Conservation (phyloP, 2,797 vertebrate species). For the Tokudaia tokunoshimensis region DNA sequence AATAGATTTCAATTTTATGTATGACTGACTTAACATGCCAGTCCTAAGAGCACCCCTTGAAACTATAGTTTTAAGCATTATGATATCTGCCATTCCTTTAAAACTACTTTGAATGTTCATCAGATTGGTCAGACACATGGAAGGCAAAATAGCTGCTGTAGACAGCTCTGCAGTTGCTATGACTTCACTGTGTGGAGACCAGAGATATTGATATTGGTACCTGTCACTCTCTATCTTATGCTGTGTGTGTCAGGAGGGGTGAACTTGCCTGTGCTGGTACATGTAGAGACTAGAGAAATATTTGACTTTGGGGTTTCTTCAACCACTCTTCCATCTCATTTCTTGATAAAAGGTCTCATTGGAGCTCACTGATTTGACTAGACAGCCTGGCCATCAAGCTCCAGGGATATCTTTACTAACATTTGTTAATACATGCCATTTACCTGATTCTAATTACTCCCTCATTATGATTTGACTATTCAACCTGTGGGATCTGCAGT, state of each 20-base stretch:
- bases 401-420: not conserved
- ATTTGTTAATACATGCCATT: constrained; percentile 26
- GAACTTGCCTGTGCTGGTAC: not conserved
- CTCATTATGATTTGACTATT: not conserved
- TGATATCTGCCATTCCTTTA: constrained; percentile 1
- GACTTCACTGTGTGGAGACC: not conserved
- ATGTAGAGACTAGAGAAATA: not conserved
- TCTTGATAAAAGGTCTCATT: not conserved
- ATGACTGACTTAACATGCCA: not conserved
- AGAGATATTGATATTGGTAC: not conserved
- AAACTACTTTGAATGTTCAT: not conserved
- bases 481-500: not conserved
- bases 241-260: not conserved
- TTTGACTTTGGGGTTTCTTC: not conserved
- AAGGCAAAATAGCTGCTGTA: not conserved
- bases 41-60: not conserved
- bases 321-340: not conserved
- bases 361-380: not conserved
- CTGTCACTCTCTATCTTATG: too few species aligned
- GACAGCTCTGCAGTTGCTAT: not conserved
- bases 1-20: not conserved
- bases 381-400: not conserved
- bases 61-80: not conserved
- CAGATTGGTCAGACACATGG: not conserved
- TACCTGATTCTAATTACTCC: not conserved